Percentiles rank a stretch among this genome's conserved stretches.
Conservation (phyloP, 2,797 vertebrate species). For the Danio choprae region DNA sequence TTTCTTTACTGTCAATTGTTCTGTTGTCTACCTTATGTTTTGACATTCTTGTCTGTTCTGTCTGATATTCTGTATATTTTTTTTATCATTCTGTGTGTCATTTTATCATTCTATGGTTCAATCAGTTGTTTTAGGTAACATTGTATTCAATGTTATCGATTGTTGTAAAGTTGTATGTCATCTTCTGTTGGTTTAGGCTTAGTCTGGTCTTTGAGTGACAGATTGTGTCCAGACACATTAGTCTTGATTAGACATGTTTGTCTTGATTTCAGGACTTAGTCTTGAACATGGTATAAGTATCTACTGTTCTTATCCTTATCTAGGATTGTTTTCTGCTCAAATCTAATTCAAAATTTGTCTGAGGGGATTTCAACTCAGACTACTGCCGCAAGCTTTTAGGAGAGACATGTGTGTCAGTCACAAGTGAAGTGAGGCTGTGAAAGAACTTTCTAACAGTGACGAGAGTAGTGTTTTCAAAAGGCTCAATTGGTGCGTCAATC, state of each 20-base stretch:
- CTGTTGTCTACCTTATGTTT: neutral
- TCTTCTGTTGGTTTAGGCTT: neutral
- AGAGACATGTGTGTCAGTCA: conserved; percentile 59
- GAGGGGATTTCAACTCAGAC: conserved; percentile 3
- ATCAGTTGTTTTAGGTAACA: neutral
- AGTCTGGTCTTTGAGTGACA: neutral
- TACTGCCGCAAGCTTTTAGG: neutral
- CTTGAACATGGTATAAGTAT: neutral
- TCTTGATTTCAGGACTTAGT: neutral
- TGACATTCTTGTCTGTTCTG: neutral
- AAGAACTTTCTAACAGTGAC: conserved; percentile 54
- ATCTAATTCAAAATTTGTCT: conserved; percentile 15
- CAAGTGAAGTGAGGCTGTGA: conserved; percentile 53
- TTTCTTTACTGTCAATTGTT: conserved; percentile 5
- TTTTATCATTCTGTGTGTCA: neutral
- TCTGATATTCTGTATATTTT: neutral
- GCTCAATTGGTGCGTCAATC: conserved; percentile 62
- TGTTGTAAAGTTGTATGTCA: too few relatives aligned
- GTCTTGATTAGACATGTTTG: too few relatives aligned
- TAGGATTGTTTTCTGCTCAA: conserved; percentile 6
- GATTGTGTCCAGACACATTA: too few relatives aligned
- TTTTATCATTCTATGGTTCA: neutral
- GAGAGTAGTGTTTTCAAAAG: conserved; percentile 44
- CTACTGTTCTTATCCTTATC: neutral
- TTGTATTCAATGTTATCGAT: neutral